phyloP scores from a whole-genome alignment of 1,140 invertebrate species.

The Oscheius sp. region DNA sequence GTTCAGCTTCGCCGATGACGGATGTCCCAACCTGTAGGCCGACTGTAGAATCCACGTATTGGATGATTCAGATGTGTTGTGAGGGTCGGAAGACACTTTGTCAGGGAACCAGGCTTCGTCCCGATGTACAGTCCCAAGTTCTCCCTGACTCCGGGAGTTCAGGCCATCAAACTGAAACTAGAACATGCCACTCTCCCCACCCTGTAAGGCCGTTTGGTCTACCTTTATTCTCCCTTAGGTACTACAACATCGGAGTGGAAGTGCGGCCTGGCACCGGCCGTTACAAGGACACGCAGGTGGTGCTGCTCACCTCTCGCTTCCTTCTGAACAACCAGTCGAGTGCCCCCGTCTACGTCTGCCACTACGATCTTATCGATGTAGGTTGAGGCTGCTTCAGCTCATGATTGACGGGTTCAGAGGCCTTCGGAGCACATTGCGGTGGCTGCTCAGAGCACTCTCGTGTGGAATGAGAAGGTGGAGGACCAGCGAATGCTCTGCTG shows the following conservation, averaged over 20 bases:
- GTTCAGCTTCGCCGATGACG: slow-evolving; percentile 86
- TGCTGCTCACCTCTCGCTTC: slow-evolving; percentile 86
- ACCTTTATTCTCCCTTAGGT: slow-evolving; percentile 49
- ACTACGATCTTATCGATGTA: slow-evolving; percentile 66
- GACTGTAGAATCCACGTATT: slow-evolving; percentile 6
- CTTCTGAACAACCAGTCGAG: slow-evolving; percentile 86
- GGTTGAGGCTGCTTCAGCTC: neutral
- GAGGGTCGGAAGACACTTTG: slow-evolving; percentile 71
- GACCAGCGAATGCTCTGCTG: slow-evolving; percentile 82
- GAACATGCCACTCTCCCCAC: slow-evolving; percentile 70
- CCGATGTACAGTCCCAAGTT: slow-evolving; percentile 66
- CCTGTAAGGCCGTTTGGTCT: slow-evolving; percentile 58
- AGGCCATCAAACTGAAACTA: slow-evolving; percentile 70
- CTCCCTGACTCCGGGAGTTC: slow-evolving; percentile 74
- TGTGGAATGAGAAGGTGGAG: slow-evolving; percentile 68
- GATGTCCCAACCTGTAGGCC: slow-evolving; percentile 65
- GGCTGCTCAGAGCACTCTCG: slow-evolving; percentile 80
- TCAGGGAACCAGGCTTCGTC: slow-evolving; percentile 54
- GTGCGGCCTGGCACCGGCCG: slow-evolving; percentile 74
- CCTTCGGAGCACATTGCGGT: slow-evolving; percentile 63
- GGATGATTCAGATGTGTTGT: slow-evolving; percentile 64
- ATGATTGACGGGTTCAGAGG: slow-evolving; percentile 23
- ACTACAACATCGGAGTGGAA: slow-evolving; percentile 76
- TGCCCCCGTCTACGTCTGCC: slow-evolving; percentile 78
- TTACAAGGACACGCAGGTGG: slow-evolving; percentile 83